Conservation (phyloP, 2,888 invertebrate genomes). For the Hypomecis atomaria region DNA sequence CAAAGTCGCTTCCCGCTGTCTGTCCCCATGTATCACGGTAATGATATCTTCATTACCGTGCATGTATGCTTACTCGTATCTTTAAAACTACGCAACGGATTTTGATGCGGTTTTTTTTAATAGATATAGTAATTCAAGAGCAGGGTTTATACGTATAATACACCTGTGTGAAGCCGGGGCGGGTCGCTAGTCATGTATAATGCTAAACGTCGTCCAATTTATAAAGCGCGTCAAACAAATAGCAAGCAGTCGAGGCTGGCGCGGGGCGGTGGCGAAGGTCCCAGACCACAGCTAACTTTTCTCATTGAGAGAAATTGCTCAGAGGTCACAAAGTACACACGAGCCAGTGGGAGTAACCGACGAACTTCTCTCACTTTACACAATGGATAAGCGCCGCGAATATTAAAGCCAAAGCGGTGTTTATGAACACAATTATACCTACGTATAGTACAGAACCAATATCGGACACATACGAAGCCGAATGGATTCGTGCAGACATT, state of each 20-base stretch:
- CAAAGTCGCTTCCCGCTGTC: too few relatives aligned
- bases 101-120: too few relatives aligned
- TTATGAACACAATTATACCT: slow-evolving; percentile 28
- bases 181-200: too few relatives aligned
- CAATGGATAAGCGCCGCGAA: slow-evolving; percentile 20
- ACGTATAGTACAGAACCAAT: slow-evolving; percentile 11
- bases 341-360: slow-evolving; percentile 24
- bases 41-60: too few relatives aligned
- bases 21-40: too few relatives aligned
- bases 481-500: slow-evolving; percentile 14
- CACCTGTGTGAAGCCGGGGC: too few relatives aligned
- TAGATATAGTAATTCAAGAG: too few relatives aligned
- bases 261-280: slow-evolving; percentile 11
- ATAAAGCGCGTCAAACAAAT: slow-evolving; percentile 3
- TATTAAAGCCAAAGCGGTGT: slow-evolving; percentile 19
- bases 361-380: slow-evolving; percentile 23
- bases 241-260: slow-evolving; percentile 7
- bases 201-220: too few relatives aligned
- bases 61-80: too few relatives aligned
- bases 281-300: slow-evolving; percentile 25
- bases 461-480: background rate
- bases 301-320: slow-evolving; percentile 27
- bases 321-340: slow-evolving; percentile 24
- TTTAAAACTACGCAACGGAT: too few relatives aligned
- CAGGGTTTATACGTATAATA: too few relatives aligned